Percentiles rank a stretch among this genome's conserved stretches.
These are phyloP conservation scores for Anoplophora glabripennis DNA, from an alignment of 1,140 invertebrate genomes.

Conservation along the genomic window DNA sequence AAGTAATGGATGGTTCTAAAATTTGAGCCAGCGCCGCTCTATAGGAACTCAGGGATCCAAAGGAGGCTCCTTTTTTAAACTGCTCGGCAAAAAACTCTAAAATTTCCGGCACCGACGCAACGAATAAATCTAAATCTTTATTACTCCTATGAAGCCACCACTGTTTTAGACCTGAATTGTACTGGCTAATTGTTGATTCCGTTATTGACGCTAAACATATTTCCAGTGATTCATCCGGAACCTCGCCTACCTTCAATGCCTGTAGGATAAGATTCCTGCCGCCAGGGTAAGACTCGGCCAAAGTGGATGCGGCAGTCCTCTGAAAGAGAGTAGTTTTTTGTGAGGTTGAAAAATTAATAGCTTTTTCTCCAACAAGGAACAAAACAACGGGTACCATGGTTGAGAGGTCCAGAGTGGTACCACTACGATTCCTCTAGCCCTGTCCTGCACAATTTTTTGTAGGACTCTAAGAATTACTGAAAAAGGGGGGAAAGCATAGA, in stretches of 20 bases:
- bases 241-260: neutral
- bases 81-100: neutral
- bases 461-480: slow-evolving; percentile 28
- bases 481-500: slow-evolving; percentile 42
- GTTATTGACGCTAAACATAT: neutral
- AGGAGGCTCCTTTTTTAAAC: neutral
- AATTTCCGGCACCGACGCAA: neutral
- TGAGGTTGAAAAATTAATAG: too few relatives aligned
- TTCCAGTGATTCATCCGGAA: neutral
- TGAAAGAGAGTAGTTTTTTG: too few relatives aligned
- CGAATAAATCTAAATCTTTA: neutral
- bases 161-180: too few relatives aligned
- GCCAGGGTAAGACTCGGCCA: neutral
- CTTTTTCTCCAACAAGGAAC: too few relatives aligned
- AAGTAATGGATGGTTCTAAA: neutral
- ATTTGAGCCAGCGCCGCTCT: neutral
- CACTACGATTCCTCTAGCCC: slow-evolving; percentile 32
- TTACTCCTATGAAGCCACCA: too few relatives aligned
- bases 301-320: neutral
- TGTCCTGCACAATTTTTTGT: slow-evolving; percentile 35
- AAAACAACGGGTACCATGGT: slow-evolving; percentile 42
- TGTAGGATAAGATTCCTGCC: neutral
- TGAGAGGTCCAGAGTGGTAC: slow-evolving; percentile 37
- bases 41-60: neutral
- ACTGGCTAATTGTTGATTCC: neutral